Percentiles rank a stretch among this genome's conserved stretches.
Evolutionary conservation across 1,140 invertebrate species (phyloP).

Genomic region (Rhyacophila brunnea): DNA sequence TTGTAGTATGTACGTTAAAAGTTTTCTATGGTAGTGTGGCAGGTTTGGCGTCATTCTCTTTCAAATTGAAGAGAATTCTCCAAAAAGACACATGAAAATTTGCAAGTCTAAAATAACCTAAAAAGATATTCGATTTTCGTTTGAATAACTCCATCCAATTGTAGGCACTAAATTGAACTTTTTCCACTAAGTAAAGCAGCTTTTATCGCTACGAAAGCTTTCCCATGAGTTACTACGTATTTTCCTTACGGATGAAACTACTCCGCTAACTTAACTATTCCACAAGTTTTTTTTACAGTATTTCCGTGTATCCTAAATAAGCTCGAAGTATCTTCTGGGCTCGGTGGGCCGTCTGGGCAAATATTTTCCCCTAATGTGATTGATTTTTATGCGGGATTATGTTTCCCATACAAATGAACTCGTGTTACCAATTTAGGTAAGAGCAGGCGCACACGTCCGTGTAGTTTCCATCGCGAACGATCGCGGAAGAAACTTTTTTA

Average conservation of each 20-base stretch:
- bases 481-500: conserved; percentile 31
- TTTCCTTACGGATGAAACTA: too few relatives aligned
- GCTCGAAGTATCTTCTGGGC: background rate
- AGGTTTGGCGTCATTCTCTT: too few relatives aligned
- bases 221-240: too few relatives aligned
- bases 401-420: conserved; percentile 37
- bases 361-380: conserved; percentile 35
- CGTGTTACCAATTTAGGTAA: conserved; percentile 35
- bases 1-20: too few relatives aligned
- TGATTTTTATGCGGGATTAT: conserved; percentile 35
- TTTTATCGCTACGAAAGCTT: background rate
- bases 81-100: too few relatives aligned
- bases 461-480: conserved; percentile 16
- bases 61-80: too few relatives aligned
- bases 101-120: too few relatives aligned
- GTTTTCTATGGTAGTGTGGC: too few relatives aligned
- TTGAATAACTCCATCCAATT: too few relatives aligned
- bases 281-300: background rate
- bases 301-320: background rate
- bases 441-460: conserved; percentile 30
- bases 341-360: conserved; percentile 22
- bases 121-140: too few relatives aligned
- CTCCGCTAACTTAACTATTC: too few relatives aligned
- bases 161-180: background rate
- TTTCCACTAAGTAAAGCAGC: too few relatives aligned